A percentile compares a stretch with the other conserved stretches of the same genome.
phyloP scores from a whole-genome alignment of 1,140 invertebrate species.

The Drosophila serrata region DNA sequence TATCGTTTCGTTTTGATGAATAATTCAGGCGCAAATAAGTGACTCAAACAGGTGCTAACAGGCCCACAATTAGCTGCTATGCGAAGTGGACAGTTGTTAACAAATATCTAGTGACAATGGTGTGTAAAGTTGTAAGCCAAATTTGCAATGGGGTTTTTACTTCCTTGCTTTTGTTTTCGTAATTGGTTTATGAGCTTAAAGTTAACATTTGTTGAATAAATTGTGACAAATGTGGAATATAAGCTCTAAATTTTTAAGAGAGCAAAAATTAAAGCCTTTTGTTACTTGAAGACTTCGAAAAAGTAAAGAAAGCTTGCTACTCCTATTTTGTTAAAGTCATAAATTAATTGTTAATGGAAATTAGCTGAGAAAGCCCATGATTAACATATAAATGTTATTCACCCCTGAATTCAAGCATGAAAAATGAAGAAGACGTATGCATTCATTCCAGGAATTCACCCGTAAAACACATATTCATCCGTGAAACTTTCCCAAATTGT shows the following conservation, averaged over 20 bases:
- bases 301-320: not conserved
- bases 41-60: slow-evolving; percentile 45
- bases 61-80: slow-evolving; percentile 35
- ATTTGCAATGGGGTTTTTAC: not conserved
- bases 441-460: not conserved
- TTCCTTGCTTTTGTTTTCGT: not conserved
- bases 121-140: slow-evolving; percentile 1
- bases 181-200: not conserved
- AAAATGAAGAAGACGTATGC: not conserved
- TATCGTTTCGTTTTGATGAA: slow-evolving; percentile 27
- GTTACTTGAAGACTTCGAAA: not conserved
- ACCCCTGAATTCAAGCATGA: slow-evolving; percentile 9
- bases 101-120: slow-evolving; percentile 11
- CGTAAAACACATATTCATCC: slow-evolving; percentile 2
- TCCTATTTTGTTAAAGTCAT: not conserved
- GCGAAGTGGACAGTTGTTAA: slow-evolving; percentile 16
- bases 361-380: slow-evolving; percentile 1
- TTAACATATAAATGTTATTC: slow-evolving; percentile 4
- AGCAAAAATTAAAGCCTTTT: not conserved
- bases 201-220: not conserved
- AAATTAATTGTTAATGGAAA: not conserved
- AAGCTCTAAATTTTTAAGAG: not conserved
- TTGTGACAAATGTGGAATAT: not conserved
- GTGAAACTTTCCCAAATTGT: not conserved
- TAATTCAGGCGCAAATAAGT: slow-evolving; percentile 33